Evolutionary conservation across 2,113 vertebrate genomes (phyloP), one percentile per base, ranked within the genome.

Genomic region (Neopipo cinnamomea): DNA sequence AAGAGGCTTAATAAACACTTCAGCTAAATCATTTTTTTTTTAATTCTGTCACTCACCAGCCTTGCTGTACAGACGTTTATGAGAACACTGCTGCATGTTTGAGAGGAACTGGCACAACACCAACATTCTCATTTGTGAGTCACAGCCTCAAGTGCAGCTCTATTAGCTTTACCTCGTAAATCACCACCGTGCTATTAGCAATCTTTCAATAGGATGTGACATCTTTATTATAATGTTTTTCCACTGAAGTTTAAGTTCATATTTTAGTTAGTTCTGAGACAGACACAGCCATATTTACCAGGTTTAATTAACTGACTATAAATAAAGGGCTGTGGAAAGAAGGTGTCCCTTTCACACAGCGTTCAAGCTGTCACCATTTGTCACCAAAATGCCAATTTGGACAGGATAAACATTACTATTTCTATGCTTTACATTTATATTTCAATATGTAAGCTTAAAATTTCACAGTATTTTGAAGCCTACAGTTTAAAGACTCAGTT

Each of bases 141-240:
- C 84, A 96, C 53, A 93, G 77, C 58, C 88, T 94, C 78, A 59
- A 84, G 88, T 39, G 63, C 31, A 94, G 80, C 75, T 63, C 61
- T 90, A 91, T 92, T 91, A 89, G 86, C 88, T 91, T 75, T 89
- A 66, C 73, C 88, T 65, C 76, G 76, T 96, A 97, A 96, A 97
- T 97, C 89, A 96, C 66, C 50, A 67, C 50, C 75, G 16, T n/a
- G 87, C 33, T 85, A 95, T 91, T 97, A 97, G 95, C 85, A 93
- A 89, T 93, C 72, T 89, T 95, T 97, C 86, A 96, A 31, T 85
- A 73, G 82, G 80, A 91, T 92, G 67, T 95, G 93, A 95, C 80
- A 96, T 88, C 89, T 94, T 97, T 96, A 96, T 92, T 96, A 95
- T 85, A 96, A 96, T 89, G 77, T 94, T 97, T 97, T 96, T 79